Conservation (phyloP, 2,888 invertebrate genomes). For the Hypena proboscidalis region DNA sequence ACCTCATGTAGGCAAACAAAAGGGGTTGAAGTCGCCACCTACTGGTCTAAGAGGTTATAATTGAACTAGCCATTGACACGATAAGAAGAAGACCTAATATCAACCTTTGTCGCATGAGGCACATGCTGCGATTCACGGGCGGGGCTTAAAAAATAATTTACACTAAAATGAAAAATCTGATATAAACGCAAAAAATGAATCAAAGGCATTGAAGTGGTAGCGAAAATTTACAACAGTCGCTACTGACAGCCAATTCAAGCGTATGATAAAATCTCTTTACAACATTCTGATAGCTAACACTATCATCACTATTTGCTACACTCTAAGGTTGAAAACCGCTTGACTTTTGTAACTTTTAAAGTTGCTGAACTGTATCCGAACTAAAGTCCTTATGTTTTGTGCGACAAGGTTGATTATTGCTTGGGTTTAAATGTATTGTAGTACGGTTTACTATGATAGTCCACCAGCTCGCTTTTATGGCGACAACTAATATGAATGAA, state of each 20-base stretch:
- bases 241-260: slow-evolving; percentile 58
- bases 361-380: slow-evolving; percentile 22
- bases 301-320: slow-evolving; percentile 33
- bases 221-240: slow-evolving; percentile 64
- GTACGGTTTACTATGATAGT: slow-evolving; percentile 43
- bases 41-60: too few species aligned
- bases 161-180: slow-evolving; percentile 17
- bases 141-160: too few species aligned
- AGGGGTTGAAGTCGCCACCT: too few species aligned
- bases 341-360: slow-evolving; percentile 13
- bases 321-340: slow-evolving; percentile 46
- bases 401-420: slow-evolving; percentile 31
- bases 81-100: too few species aligned
- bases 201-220: slow-evolving; percentile 50
- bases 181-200: slow-evolving; percentile 45
- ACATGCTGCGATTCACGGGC: too few species aligned
- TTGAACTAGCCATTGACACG: too few species aligned
- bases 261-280: slow-evolving; percentile 58
- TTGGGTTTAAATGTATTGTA: slow-evolving; percentile 28
- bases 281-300: slow-evolving; percentile 31
- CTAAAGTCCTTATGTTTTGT: slow-evolving; percentile 25
- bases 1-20: too few species aligned
- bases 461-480: slow-evolving; percentile 56
- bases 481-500: slow-evolving; percentile 68
- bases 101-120: too few species aligned